These are phyloP conservation scores for Magallana nippona DNA, from an alignment of 2,888 invertebrate species.

Conservation along the genomic window DNA sequence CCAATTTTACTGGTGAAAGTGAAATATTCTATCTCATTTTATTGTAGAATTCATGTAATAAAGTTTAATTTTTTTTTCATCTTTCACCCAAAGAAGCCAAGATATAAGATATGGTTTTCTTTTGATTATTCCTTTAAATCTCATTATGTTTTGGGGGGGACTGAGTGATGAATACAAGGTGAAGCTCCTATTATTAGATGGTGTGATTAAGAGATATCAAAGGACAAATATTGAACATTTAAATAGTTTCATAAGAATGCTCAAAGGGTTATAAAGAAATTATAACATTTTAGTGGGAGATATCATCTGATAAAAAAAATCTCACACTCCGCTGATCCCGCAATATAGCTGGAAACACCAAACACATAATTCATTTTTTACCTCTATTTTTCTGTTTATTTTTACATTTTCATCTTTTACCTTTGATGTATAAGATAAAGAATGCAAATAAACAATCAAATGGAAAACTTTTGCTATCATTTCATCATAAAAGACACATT, in stretches of 20 bases:
- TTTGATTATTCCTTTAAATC: too few species aligned
- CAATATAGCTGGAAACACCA: not conserved
- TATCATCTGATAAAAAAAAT: not conserved
- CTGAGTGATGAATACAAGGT: too few species aligned
- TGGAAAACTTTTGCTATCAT: not conserved
- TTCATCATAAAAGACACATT: conserved; percentile 8
- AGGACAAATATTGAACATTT: conserved; percentile 30
- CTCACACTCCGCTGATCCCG: not conserved
- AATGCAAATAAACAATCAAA: conserved; percentile 10
- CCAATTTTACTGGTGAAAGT: too few species aligned
- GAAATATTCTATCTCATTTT: too few species aligned
- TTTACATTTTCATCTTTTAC: not conserved
- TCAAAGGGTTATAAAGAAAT: conserved; percentile 24
- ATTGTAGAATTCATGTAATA: too few species aligned
- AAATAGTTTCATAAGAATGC: conserved; percentile 32
- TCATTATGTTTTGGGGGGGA: too few species aligned
- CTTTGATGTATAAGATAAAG: conserved; percentile 32
- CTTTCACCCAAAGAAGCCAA: too few species aligned
- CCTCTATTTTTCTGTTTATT: not conserved
- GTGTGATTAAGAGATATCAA: conserved; percentile 23
- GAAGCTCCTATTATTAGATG: not conserved
- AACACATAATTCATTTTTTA: not conserved
- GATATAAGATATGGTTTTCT: too few species aligned
- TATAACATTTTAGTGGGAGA: conserved; percentile 17
- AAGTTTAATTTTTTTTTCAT: too few species aligned